Evolutionary conservation across 2,888 invertebrate species (phyloP), one percentile per base, ranked within the genome.

Genomic region (Cremastobaeus sp.): DNA sequence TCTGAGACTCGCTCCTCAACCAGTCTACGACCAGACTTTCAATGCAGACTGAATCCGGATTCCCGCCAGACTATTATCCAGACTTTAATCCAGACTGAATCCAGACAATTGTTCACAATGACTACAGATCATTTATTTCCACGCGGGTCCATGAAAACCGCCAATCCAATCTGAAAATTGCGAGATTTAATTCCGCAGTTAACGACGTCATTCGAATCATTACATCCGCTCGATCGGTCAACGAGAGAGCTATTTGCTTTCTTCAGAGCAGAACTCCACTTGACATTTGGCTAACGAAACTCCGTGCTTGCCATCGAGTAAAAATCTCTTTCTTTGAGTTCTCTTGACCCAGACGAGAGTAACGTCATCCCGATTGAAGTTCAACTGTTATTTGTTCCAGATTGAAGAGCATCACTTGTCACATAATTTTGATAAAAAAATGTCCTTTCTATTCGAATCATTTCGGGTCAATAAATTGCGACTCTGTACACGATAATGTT

Each of bases 251-350:
- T 52, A 52, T 65, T 54, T 55, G 55, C 55, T 39, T 54, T 45
- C 28, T n/a, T 25, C 54, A 15, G 21, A 35, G 35, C 30, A 28
- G 30, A 45, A 37, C 28, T 28, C 52, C 41, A 54, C 47, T 66
- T 66, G 66, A 57, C 57, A 66, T 66, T 66, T 57, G 57, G 50
- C 66, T 66, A 66, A 55, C 65, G 41, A 54, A 66, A 66, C 55
- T 47, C 41, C 30, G 35, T 32, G 39, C n/a, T 57, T 30, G n/a
- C 55, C 35, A 34, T 50, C 66, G 17, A 50, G 48, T 18, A 50
- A 57, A 66, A 66, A 66, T 66, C 66, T 50, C 39, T 57, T 48
- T 57, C 66, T 66, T 66, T 66, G 57, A 66, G 66, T 45, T 48
- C 66, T 57, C 66, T 66, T 66, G 66, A 66, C 66, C 66, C 43